These are phyloP conservation scores for Mesocricetus auratus DNA, from an alignment of 2,113 vertebrate species.

Conservation along the genomic window DNA sequence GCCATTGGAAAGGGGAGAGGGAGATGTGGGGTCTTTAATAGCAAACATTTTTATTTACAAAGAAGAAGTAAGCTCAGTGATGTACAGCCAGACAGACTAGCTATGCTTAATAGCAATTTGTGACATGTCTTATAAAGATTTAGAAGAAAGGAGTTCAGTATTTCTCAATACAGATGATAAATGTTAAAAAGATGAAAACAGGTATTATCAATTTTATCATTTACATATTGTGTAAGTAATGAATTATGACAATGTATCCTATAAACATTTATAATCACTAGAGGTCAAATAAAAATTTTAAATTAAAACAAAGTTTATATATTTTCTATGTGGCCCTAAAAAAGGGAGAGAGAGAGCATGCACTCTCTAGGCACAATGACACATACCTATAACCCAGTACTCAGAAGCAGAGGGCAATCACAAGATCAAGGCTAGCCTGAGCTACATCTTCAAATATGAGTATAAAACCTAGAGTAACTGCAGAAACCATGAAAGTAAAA, in stretches of 20 bases:
- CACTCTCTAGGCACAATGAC: not conserved
- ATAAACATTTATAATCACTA: not conserved
- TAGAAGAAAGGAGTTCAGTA: not conserved
- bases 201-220: not conserved
- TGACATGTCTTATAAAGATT: not conserved
- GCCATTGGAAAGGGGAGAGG: not conserved
- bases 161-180: not conserved
- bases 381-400: not conserved
- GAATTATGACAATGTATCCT: not conserved
- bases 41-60: not conserved
- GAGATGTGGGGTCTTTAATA: not conserved
- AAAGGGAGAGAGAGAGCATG: not conserved
- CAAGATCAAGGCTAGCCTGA: not conserved
- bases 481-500: not conserved
- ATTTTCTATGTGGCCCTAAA: not conserved
- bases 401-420: not conserved
- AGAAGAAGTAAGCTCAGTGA: not conserved
- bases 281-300: not conserved
- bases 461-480: not conserved
- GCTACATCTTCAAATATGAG: not conserved
- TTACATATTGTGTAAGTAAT: not conserved
- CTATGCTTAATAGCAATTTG: not conserved
- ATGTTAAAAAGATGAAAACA: not conserved
- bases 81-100: not conserved
- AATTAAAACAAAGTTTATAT: not conserved